Base-by-base conservation (phyloP, 2,797 vertebrate species). In the Sciurus carolinensis region DNA sequence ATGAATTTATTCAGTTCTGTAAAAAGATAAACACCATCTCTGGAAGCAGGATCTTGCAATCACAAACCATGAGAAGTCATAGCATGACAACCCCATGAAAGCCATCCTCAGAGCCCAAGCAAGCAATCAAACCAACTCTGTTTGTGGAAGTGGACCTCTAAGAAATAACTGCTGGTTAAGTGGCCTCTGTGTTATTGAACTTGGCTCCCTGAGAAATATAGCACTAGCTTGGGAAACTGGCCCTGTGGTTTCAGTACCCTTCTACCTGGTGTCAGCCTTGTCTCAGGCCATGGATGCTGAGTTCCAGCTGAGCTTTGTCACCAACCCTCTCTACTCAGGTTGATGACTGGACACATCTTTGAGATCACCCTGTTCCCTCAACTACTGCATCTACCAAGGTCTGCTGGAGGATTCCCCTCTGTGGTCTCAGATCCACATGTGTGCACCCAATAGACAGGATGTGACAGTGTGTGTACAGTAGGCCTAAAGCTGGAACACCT, bases 1-100 rank as follows among this genome's bases (percentile, higher is more conserved):
- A 80, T 90, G 59, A 72, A 91, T 83, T 93, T 33, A 72, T 76
- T 93, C 76, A 93, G 28, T 93, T 71, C 44, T 66, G 8, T 91
- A 44, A 54, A 54, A 20, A 76, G 62, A 64, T 20, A 26, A 75
- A 69, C 20, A 15, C 39, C n/a, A 81, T 94, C 59, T 87, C 71
- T 80, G 44, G 39, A 93, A 84, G 36, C 72, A 90, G 50, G 33
- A 87, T 85, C 67, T 77, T 50, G 71, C 13, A 77, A 18, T 89
- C 67, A 76, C 0, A 2, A 90, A 52, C 15, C n/a, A 57, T 69
- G 50, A 80, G 89, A 84, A 72, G 15, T 75, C 22, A 36, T 17
- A 72, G 69, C 15, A 26, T 85, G 71, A 66, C 17, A 85, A 39
- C 47, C 57, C 54, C 12, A 33, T 47, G 7, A 39, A 72, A 91